These are phyloP conservation scores for Caenorhabditis sp. DNA, from an alignment of 2,888 invertebrate genomes.

Conservation along the genomic window DNA sequence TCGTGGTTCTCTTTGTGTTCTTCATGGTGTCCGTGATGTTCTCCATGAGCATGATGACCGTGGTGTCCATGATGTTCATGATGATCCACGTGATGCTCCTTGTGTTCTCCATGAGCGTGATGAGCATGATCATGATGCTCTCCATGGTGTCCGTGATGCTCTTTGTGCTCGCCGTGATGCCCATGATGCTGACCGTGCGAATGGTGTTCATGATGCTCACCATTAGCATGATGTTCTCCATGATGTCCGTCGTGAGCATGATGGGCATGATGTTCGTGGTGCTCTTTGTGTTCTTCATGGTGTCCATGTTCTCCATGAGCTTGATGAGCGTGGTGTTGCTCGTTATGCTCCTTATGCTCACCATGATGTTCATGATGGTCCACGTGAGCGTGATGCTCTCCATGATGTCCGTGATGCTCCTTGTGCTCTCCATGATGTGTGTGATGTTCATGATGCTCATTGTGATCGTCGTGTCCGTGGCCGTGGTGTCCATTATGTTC, in stretches of 20 bases:
- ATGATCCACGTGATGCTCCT: constrained; percentile 4
- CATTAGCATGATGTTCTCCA: constrained; percentile 1
- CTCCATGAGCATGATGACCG: too few species aligned
- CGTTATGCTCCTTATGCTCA: constrained; percentile 2
- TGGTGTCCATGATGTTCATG: too few species aligned
- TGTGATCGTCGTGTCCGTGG: constrained; percentile 2
- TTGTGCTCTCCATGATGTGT: constrained; percentile 13
- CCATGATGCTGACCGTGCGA: constrained; percentile 1
- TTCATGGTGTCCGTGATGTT: too few species aligned
- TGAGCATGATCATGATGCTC: constrained; percentile 13
- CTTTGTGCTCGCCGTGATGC: too few species aligned
- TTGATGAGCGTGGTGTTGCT: too few species aligned
- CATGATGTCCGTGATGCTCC: not conserved
- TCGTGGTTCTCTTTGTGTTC: too few species aligned
- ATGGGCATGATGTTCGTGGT: not conserved
- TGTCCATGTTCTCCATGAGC: too few species aligned
- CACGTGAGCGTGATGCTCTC: constrained; percentile 4
- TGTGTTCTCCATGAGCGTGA: constrained; percentile 10
- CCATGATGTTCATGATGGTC: constrained; percentile 11
- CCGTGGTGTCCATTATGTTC: constrained; percentile 17
- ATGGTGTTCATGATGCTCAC: constrained; percentile 6
- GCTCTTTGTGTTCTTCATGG: too few species aligned
- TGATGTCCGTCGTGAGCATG: constrained; percentile 4
- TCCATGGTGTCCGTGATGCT: too few species aligned
- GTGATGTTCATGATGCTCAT: constrained; percentile 9